Evolutionary conservation across 2,888 invertebrate species (phyloP).

Genomic region (Lampropteryx suffumata): DNA sequence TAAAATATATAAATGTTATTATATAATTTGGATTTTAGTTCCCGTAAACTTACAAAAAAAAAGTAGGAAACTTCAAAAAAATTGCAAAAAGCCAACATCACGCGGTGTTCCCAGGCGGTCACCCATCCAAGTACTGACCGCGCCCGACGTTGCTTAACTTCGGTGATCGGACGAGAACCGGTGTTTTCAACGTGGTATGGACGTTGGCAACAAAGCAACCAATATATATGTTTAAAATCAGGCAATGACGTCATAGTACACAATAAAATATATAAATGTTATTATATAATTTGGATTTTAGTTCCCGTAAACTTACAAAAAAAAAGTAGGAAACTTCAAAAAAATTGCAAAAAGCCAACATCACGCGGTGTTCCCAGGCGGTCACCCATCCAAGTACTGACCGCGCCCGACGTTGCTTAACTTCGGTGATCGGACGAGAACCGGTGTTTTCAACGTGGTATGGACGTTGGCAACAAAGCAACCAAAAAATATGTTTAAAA

Average conservation of each 20-base stretch:
- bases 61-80: no score
- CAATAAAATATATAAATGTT: no score
- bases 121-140: slow-evolving; percentile 79
- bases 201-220: no score
- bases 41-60: no score
- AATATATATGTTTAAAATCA: no score
- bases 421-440: slow-evolving; percentile 75
- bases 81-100: slow-evolving; percentile 53
- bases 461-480: slow-evolving; percentile 37
- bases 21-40: no score
- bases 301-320: no score
- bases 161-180: slow-evolving; percentile 80
- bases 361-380: slow-evolving; percentile 68
- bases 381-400: slow-evolving; percentile 75
- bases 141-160: slow-evolving; percentile 78
- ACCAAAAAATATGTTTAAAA: no score
- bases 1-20: no score
- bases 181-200: slow-evolving; percentile 75
- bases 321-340: no score
- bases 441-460: slow-evolving; percentile 64
- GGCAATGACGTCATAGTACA: no score
- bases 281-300: no score
- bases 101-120: slow-evolving; percentile 69
- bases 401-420: slow-evolving; percentile 71
- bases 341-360: slow-evolving; percentile 57